Conservation (phyloP, 1,140 invertebrate species). For the Cardiocondyla obscurior region DNA sequence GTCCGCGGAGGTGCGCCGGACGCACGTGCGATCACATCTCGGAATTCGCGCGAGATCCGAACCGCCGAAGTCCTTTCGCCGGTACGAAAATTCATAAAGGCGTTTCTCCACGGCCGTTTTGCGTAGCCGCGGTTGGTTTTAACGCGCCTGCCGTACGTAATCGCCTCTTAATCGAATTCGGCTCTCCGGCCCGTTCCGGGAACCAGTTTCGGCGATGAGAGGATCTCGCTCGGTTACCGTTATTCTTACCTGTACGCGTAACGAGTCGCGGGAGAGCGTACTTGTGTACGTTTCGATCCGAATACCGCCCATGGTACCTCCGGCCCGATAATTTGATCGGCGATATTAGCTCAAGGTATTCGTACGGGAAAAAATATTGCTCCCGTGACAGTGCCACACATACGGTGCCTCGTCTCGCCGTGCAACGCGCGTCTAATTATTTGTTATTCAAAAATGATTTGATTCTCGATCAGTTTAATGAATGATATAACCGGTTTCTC, state of each 20-base stretch:
- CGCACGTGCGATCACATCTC: background rate
- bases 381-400: background rate
- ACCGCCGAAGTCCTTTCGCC: background rate
- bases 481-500: background rate
- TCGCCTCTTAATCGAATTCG: constrained; percentile 17
- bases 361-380: background rate
- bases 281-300: constrained; percentile 21
- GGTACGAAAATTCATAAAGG: background rate
- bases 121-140: constrained; percentile 10
- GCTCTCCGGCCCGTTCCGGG: constrained; percentile 18
- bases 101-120: background rate
- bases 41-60: background rate
- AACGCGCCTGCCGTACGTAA: background rate
- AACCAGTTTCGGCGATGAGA: constrained; percentile 67
- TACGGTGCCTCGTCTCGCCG: background rate
- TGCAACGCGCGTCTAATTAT: too few species aligned
- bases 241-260: constrained; percentile 63
- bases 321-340: constrained; percentile 14
- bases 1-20: background rate
- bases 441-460: background rate
- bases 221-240: constrained; percentile 62
- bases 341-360: constrained; percentile 19
- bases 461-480: background rate
- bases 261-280: constrained; percentile 37
- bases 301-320: too few species aligned